Evolutionary conservation across 2,113 vertebrate genomes (phyloP).

Genomic region (Syngnathus floridae): DNA sequence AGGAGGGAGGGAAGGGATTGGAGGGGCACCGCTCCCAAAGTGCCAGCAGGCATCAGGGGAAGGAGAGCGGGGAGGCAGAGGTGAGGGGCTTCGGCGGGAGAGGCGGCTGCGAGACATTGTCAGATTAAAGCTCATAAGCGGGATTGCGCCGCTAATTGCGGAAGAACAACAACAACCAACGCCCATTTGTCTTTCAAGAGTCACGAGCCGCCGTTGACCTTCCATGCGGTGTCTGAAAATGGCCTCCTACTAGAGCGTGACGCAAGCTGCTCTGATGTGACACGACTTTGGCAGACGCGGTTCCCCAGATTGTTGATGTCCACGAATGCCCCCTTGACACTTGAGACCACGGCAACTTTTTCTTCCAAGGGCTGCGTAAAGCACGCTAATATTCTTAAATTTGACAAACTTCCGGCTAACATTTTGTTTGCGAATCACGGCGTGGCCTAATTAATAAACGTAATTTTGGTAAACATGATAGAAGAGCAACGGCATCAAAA

Average conservation of each 20-base stretch:
- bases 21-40: slow-evolving; percentile 67
- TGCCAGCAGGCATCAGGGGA: slow-evolving; percentile 76
- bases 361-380: not conserved
- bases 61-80: slow-evolving; percentile 47
- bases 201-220: slow-evolving; percentile 53
- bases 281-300: slow-evolving; percentile 64
- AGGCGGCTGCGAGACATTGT: slow-evolving; percentile 45
- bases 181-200: slow-evolving; percentile 51
- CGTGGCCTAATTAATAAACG: not conserved
- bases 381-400: not conserved
- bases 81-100: slow-evolving; percentile 58
- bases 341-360: not conserved
- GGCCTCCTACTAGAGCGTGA: slow-evolving; percentile 53
- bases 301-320: slow-evolving; percentile 37
- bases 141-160: slow-evolving; percentile 61
- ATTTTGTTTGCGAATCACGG: not conserved
- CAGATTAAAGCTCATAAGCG: slow-evolving; percentile 52
- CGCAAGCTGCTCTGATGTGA: slow-evolving; percentile 58
- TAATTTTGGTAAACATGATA: not conserved
- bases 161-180: slow-evolving; percentile 50
- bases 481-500: not conserved
- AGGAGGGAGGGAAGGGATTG: slow-evolving; percentile 40
- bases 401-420: not conserved
- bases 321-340: too few species aligned
- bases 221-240: slow-evolving; percentile 34